Percentiles rank a stretch among this genome's conserved stretches.
Conservation (phyloP, 1,140 invertebrate genomes). For the Drosophila albomicans region DNA sequence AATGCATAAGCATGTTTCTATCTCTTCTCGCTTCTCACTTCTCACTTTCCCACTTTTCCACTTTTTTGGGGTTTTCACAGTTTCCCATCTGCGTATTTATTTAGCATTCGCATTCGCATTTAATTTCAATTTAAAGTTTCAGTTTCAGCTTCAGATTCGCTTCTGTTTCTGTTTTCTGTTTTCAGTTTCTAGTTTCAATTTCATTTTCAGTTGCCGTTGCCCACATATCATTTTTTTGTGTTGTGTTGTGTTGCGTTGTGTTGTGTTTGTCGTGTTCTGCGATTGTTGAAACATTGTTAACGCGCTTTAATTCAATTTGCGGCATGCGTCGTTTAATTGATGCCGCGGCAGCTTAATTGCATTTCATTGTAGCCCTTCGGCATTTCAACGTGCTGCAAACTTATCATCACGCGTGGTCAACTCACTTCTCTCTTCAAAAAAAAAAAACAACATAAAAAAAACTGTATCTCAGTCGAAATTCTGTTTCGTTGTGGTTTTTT, state of each 20-base stretch:
- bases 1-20: conserved; percentile 7
- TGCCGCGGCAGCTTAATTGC: conserved; percentile 71
- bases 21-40: background rate
- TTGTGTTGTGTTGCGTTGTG: background rate
- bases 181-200: conserved; percentile 13
- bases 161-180: background rate
- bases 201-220: conserved; percentile 9
- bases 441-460: too few species aligned
- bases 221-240: conserved; percentile 8
- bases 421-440: conserved; percentile 1
- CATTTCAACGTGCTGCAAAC: conserved; percentile 11
- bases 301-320: conserved; percentile 80
- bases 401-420: conserved; percentile 12
- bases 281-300: conserved; percentile 39
- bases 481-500: background rate
- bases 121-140: conserved; percentile 8
- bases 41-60: conserved; percentile 5
- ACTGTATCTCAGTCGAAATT: background rate
- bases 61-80: background rate
- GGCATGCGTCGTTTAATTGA: conserved; percentile 51
- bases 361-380: conserved; percentile 63
- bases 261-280: background rate
- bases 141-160: conserved; percentile 1
- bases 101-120: background rate
- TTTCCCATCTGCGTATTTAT: conserved; percentile 5